Base-by-base conservation (phyloP, 2,888 invertebrate species). In the Abrostola triplasia region DNA sequence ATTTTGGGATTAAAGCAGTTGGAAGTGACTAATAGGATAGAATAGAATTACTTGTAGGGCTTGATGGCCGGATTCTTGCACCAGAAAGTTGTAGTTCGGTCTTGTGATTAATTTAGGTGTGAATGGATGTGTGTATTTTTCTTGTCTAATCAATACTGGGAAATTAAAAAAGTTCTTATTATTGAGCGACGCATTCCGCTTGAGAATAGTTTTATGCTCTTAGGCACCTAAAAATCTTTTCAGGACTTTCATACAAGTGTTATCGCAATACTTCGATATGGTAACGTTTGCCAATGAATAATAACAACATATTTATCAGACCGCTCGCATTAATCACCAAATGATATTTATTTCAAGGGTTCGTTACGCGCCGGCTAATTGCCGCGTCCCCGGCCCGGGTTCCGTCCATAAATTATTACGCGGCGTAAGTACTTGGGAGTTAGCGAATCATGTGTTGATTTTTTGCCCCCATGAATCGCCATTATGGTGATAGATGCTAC, bases 271-370 rank as follows among this genome's bases (percentile, higher is more conserved):
- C 49, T 49, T 47, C 5, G 61, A 77, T 77, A 58, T 50, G 74
- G 65, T 67, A 58, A 50, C 62, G 59, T 44, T 49, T 57, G 41
- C 11, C 53, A 50, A 67, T 74, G 67, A 91, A 82, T 86, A 88
- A 91, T 88, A 85, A 81, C 83, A 85, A 84, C 83, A 85, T 90
- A 93, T 93, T 92, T 88, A 92, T 93, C 90, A 90, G 77, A 79
- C 67, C 70, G 65, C 77, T 66, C 74, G 76, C 85, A 92, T 93
- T 92, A 91, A 93, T 93, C 92, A 92, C 82, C 79, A 86, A 92
- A 92, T 92, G 89, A 92, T 93, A 93, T 93, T 93, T 91, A 93
- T 93, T 93, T 91, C 89, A 90, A 88, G 88, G 90, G 90, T 93
- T 93, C 93, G 93, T 93, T 94, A 93, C 90, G 89, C 84, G 88